Percentiles rank a stretch among this genome's conserved stretches.
phyloP scores from a whole-genome alignment of 1,140 invertebrate species.

The Procambarus clarkii region DNA sequence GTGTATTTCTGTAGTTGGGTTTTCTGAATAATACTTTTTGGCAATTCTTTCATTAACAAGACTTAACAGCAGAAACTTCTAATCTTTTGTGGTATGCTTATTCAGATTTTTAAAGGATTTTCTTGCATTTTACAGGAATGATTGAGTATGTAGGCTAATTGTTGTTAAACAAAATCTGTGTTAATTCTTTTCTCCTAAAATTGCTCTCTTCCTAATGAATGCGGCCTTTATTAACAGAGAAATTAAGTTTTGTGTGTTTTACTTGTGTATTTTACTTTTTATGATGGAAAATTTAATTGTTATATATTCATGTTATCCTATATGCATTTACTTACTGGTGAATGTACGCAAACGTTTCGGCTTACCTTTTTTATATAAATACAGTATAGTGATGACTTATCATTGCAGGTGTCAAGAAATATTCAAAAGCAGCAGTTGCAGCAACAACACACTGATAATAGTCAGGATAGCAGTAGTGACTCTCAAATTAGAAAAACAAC shows the following conservation, averaged over 20 bases:
- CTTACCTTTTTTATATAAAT: neutral
- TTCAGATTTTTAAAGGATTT: neutral
- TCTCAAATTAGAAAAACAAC: slow-evolving; percentile 74
- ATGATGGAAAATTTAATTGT: neutral
- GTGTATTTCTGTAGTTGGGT: slow-evolving; percentile 19
- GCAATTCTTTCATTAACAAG: neutral
- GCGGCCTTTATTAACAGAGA: neutral
- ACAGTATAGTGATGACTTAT: neutral
- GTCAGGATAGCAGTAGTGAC: slow-evolving; percentile 80
- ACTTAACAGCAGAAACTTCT: slow-evolving; percentile 6
- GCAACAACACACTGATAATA: slow-evolving; percentile 79
- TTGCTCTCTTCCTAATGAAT: neutral
- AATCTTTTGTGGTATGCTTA: slow-evolving; percentile 22
- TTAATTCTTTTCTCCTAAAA: neutral
- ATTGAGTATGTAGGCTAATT: neutral
- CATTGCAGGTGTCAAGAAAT: slow-evolving; percentile 67
- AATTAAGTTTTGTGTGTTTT: neutral
- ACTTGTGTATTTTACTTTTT: neutral
- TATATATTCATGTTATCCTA: slow-evolving; percentile 4
- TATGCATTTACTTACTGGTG: neutral
- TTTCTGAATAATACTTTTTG: slow-evolving; percentile 4
- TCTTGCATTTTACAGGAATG: neutral
- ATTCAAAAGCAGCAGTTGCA: slow-evolving; percentile 74
- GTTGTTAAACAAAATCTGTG: neutral
- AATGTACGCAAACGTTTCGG: neutral